Percentiles rank a stretch among this genome's conserved stretches.
These are phyloP conservation scores for Vipera ursinii DNA, from an alignment of 2,797 vertebrate species.

Conservation along the genomic window DNA sequence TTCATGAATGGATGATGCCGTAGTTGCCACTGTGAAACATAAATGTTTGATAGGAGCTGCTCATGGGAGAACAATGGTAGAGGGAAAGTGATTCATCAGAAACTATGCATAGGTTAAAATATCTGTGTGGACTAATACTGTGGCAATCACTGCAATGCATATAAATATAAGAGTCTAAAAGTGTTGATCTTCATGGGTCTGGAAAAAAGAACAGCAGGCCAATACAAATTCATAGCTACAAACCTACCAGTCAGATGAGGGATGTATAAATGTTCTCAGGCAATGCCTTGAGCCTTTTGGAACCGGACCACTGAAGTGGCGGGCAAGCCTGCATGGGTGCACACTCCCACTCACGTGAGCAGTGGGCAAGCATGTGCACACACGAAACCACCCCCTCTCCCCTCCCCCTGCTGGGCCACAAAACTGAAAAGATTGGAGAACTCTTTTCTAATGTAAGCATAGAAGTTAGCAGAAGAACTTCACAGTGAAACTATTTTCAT, in stretches of 20 bases:
- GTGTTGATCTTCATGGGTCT: background rate
- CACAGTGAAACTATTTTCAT: background rate
- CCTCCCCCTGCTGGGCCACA: background rate
- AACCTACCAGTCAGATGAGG: background rate
- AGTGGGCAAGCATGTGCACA: background rate
- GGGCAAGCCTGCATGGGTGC: accelerated
- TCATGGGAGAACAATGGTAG: background rate
- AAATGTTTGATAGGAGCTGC: background rate
- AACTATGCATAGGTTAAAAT: background rate
- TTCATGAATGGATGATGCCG: background rate
- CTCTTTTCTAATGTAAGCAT: background rate
- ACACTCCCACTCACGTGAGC: background rate
- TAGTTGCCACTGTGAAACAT: background rate
- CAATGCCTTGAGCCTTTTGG: background rate
- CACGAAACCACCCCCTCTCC: background rate
- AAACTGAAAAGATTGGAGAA: background rate
- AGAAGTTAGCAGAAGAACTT: background rate
- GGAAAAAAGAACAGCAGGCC: background rate
- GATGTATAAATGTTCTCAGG: background rate
- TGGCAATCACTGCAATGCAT: background rate
- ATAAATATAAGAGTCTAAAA: background rate
- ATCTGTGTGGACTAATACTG: background rate
- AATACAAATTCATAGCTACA: background rate
- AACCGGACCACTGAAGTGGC: background rate
- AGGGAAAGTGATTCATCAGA: background rate